Evolutionary conservation across 2,113 vertebrate species (phyloP), one percentile per base, ranked within the genome.

Genomic region (Hymenochirus boettgeri): DNA sequence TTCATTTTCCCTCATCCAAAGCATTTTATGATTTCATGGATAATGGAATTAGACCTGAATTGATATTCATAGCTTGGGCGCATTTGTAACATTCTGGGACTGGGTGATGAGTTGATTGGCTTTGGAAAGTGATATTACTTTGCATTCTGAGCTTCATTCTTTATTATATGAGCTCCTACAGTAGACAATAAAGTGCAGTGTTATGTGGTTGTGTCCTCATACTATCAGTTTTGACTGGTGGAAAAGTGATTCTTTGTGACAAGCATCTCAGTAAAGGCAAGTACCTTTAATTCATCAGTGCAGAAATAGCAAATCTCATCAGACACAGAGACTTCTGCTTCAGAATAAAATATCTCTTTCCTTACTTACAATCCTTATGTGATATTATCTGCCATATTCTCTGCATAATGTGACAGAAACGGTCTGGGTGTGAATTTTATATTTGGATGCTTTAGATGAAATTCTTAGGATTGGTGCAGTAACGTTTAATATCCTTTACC

Each of bases 171-270:
- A 31, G n/a, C 22, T 21, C 13, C 24, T 19, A n/a, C 52, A 27
- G 24, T 35, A 27, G 35, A n/a, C 25, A n/a, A 53, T 46, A 45
- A 22, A 24, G 25, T 37, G 13, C 21, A 53, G 12, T 56, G 26
- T 47, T 56, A 29, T 31, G 46, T 21, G 24, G 24, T 65, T 8
- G 2, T 46, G 3, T 46, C 52, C 19, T 10, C 15, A 5, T 56
- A 19, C 31, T 18, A 9, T 45, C 22, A 58, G 56, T 5, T 24
- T 21, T 45, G 24, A 54, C 23, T 63, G 48, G 42, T 54, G 47
- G 50, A 42, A 27, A 62, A 53, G n/a, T 62, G 51, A 54, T 55
- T 55, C 51, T 54, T 1, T 18, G 35, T 31, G 62, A 55, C 51
- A 63, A 12, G 22, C n/a, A 17, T 56, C 19, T 31, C 4, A 10